Evolutionary conservation across 2,888 invertebrate species (phyloP), one percentile per base, ranked within the genome.

Genomic region (Nineta flava): DNA sequence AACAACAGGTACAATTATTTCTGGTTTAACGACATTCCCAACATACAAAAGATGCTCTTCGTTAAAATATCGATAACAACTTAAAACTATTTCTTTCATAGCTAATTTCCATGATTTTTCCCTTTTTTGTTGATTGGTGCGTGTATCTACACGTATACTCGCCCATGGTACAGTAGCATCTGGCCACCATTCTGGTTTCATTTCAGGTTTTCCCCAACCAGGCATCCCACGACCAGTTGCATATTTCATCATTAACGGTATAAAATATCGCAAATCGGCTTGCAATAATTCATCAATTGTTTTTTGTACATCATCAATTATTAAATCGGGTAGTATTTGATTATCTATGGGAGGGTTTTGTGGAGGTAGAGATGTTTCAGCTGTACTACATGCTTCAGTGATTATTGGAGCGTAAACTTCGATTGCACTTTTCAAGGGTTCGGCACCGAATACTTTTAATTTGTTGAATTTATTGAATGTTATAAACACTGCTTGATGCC

Each of bases 221-320:
- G 92, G 92, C 65, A 92, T 93, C 55, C 92, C 91, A 56, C 92
- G 75, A 41, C 84, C 88, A 58, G 91, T 92, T 12, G 91, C 91
- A 66, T 90, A 92, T 70, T 92, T 92, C 61, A 93, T 74, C 92
- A 93, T 93, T 60, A 92, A 77, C 55, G 92, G 92, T 60, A 93
- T 92, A 68, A 93, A 93, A 53, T 90, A 90, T 58, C 92, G 71
- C 53, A 93, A 72, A 69, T 92, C 92, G 48, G 92, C 92, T 72
- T 91, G 91, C 47, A 91, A 92, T 92, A 92, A 92, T 75, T 92
- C 92, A 71, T 92, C 91, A 2, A 92, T 90, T 17, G 92, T 90
- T 53, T 91, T 92, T 56, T 92, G 92, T 65, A 92, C 92, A 56
- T 92, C 92, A 70, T 92, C 92, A 61, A 92, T 87, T 61, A 90